Evolutionary conservation across 2,888 invertebrate species (phyloP).

Genomic region (Diadromus collaris): DNA sequence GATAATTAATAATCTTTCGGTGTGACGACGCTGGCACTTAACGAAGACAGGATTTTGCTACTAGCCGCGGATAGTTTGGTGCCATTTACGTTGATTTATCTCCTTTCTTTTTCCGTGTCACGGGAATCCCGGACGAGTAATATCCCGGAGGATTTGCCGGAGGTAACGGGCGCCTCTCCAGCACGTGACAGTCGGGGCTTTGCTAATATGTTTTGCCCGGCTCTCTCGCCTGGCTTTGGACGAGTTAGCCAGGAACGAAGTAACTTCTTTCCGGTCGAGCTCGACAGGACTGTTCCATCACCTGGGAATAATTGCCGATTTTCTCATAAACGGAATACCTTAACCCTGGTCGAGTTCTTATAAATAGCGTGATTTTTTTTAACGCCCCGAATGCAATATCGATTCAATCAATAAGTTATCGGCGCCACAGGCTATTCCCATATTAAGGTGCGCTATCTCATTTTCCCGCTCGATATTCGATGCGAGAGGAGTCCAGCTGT

Average conservation of each 20-base stretch:
- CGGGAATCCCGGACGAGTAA: slow-evolving; percentile 12
- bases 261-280: not conserved
- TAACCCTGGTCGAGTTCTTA: not conserved
- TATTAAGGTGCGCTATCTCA: not conserved
- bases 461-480: slow-evolving; percentile 8
- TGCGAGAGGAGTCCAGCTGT: not conserved
- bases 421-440: not conserved
- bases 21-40: not conserved
- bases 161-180: not conserved
- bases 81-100: slow-evolving; percentile 10
- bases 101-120: slow-evolving; percentile 12
- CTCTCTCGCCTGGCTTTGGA: not conserved
- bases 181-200: slow-evolving; percentile 7
- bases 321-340: not conserved
- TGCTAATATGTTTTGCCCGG: slow-evolving; percentile 12
- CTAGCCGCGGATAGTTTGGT: not conserved
- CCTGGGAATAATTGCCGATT: not conserved
- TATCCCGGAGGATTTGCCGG: slow-evolving; percentile 9
- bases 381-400: not conserved
- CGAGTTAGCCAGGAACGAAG: not conserved
- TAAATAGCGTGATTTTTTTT: not conserved
- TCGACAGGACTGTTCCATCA: not conserved
- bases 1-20: slow-evolving; percentile 1
- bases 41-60: not conserved
- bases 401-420: slow-evolving; percentile 3